Percentiles rank a stretch among this genome's conserved stretches.
Evolutionary conservation across 2,888 invertebrate genomes (phyloP).

Genomic region (Sepiola atlantica): DNA sequence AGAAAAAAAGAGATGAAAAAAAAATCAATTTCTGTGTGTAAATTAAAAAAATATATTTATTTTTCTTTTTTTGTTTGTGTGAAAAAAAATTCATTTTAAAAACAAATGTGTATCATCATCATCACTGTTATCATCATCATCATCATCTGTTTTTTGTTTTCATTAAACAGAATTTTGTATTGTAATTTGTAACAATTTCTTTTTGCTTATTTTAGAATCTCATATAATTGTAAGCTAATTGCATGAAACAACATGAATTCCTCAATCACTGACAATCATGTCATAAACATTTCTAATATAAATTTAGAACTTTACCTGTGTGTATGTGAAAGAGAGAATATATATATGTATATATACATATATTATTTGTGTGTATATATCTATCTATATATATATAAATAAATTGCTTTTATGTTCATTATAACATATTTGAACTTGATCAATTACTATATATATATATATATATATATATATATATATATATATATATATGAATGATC

Average conservation of each 20-base stretch:
- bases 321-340: too few species aligned
- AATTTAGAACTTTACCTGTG: not conserved
- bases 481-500: not conserved
- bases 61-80: not conserved
- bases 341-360: too few species aligned
- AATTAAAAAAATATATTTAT: not conserved
- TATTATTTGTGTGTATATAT: not conserved
- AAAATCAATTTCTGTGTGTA: not conserved
- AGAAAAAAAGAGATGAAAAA: not conserved
- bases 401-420: too few species aligned
- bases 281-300: not conserved
- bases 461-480: not conserved
- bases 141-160: not conserved
- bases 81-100: not conserved
- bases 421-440: too few species aligned
- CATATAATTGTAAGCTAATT: not conserved
- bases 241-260: slow-evolving; percentile 15
- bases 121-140: not conserved
- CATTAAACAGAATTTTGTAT: not conserved
- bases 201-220: not conserved
- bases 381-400: not conserved
- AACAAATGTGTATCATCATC: not conserved
- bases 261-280: slow-evolving; percentile 19
- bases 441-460: too few species aligned
- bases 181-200: not conserved